Evolutionary conservation across 2,113 vertebrate species (phyloP), one percentile per base, ranked within the genome.

Genomic region (Pelvicachromis taeniatus): DNA sequence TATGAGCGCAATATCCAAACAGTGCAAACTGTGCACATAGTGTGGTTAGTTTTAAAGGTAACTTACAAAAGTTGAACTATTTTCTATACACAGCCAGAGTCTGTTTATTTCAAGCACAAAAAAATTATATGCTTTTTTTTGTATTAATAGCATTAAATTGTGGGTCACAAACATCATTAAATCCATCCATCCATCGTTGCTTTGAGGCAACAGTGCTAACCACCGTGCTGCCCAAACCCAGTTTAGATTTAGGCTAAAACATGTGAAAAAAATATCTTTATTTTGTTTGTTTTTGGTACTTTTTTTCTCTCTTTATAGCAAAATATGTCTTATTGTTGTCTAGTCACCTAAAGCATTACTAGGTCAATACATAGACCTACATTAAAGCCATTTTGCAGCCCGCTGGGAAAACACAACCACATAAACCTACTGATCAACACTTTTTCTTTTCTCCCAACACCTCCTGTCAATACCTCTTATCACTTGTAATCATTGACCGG

Each of bases 381-480:
- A 81, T 82, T 33, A 23, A 81, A 86, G 21, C 63, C 40, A 85
- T 88, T 89, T 77, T 81, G 17, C 65, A 70, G 73, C 63, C 90
- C 70, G 4, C 35, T 31, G 91, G 84, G 87, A 87, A 81, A 82
- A 89, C 50, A 61, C 42, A 59, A 45, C 55, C 9, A 87, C 85
- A 87, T 82, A 86, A 85, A 86, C 63, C 70, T 80, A 78, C 80
- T 89, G 80, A 80, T 70, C 38, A 29, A 93, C 93, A 89, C 92
- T 85, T 92, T 88, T 82, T 73, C 80, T 82, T 77, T 29, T 85
- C 78, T 87, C 63, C 84, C 91, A 87, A 92, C 91, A 91, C 91
- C 86, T 88, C 85, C 77, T 90, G 93, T 90, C 94, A 94, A 95
- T 92, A 89, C 59, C 89, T 91, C 94, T 95, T 88, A 93, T 94